These are phyloP conservation scores for Ischnura elegans DNA, from an alignment of 2,888 invertebrate species.

Conservation along the genomic window DNA sequence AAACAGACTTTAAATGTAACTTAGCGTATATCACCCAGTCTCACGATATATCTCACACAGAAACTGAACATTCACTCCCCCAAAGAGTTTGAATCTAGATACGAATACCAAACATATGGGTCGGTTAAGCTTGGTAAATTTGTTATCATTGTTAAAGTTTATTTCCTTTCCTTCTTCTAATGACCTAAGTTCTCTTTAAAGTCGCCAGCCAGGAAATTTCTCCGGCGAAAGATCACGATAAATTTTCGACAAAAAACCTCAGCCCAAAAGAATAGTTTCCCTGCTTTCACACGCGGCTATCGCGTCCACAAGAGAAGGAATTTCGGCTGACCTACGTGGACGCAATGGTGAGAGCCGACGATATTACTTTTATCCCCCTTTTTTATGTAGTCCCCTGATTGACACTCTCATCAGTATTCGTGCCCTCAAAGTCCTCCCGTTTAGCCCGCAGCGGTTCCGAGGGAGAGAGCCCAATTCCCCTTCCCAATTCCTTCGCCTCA, in stretches of 20 bases:
- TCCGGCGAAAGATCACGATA: not conserved
- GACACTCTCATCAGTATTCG: constrained; percentile 31
- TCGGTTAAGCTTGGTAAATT: too few relatives aligned
- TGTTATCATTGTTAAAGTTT: too few relatives aligned
- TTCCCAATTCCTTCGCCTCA: not conserved
- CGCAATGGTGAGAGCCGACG: not conserved
- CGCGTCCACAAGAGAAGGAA: not conserved
- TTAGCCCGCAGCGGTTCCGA: not conserved
- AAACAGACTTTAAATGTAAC: too few relatives aligned
- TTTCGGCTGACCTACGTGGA: constrained; percentile 7
- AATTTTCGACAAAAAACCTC: not conserved
- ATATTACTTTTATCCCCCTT: not conserved
- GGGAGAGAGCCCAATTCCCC: too few relatives aligned
- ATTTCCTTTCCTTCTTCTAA: too few relatives aligned
- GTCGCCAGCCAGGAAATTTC: not conserved
- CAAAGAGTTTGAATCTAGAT: too few relatives aligned
- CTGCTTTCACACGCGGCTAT: not conserved
- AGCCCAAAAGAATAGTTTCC: not conserved
- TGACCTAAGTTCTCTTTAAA: not conserved
- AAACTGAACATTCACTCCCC: too few relatives aligned
- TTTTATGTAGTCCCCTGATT: constrained; percentile 10
- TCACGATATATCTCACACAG: too few relatives aligned
- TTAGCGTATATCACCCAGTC: too few relatives aligned
- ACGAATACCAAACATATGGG: too few relatives aligned
- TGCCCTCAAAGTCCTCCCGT: constrained; percentile 1